phyloP scores from a whole-genome alignment of 2,888 invertebrate genomes.

The Pterostichus madidus region DNA sequence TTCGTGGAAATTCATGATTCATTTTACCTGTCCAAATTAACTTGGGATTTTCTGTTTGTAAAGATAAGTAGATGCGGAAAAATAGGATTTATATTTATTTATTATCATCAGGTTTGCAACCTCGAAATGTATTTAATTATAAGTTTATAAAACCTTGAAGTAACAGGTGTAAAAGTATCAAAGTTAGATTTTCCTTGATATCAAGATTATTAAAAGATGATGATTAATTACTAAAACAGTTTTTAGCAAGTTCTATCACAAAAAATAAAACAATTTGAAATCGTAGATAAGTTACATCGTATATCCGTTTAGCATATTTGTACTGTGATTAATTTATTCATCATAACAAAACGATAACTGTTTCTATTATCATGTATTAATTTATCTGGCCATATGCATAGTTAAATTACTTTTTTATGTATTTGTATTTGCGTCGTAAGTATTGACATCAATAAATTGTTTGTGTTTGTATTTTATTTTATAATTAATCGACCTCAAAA shows the following conservation, averaged over 20 bases:
- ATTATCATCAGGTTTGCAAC: not conserved
- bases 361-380: constrained; percentile 25
- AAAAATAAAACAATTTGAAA: constrained; percentile 3
- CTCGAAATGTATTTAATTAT: constrained; percentile 39
- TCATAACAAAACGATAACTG: not conserved
- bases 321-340: not conserved
- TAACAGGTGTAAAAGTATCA: not conserved
- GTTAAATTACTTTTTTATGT: constrained; percentile 1
- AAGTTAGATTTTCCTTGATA: constrained; percentile 33
- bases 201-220: constrained; percentile 8
- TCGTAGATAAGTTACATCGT: constrained; percentile 2
- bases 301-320: not conserved
- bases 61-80: not conserved
- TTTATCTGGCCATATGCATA: constrained; percentile 1
- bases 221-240: constrained; percentile 22
- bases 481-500: not conserved
- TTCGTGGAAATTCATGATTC: not conserved
- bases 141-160: constrained; percentile 25
- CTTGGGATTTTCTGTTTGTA: constrained; percentile 5
- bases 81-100: not conserved
- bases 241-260: not conserved
- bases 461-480: not conserved
- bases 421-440: not conserved
- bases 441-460: constrained; percentile 25
- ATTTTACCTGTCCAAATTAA: constrained; percentile 35